Evolutionary conservation across 2,113 vertebrate species (phyloP).

Genomic region (Sylvietta virens): DNA sequence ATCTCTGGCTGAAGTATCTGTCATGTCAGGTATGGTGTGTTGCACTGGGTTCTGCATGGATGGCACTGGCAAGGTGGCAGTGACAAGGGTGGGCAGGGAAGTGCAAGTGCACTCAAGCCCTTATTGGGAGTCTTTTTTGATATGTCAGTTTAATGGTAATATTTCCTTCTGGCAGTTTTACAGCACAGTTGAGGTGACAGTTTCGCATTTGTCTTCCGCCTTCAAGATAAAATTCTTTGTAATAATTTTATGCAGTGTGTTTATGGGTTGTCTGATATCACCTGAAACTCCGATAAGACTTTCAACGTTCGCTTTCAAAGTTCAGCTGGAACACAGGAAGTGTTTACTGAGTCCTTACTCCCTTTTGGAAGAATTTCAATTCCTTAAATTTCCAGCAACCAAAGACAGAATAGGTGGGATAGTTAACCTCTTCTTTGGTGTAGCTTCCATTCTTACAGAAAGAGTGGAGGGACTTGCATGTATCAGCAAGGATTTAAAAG

Average conservation of each 20-base stretch:
- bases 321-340: background rate
- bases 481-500: background rate
- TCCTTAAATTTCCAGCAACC: background rate
- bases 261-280: conserved; percentile 37
- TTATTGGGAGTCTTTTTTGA: background rate
- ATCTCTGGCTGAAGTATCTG: background rate
- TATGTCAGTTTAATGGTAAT: background rate
- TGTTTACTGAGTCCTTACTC: background rate
- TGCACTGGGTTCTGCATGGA: background rate
- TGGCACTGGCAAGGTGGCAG: background rate
- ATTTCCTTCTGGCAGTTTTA: background rate
- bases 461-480: background rate
- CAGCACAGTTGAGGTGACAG: background rate
- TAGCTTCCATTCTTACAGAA: background rate
- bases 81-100: background rate
- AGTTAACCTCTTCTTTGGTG: background rate
- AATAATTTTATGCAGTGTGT: conserved; percentile 24
- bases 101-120: background rate
- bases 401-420: background rate
- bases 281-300: conserved; percentile 46
- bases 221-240: conserved; percentile 15
- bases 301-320: conserved; percentile 7
- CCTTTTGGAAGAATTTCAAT: background rate
- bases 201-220: conserved; percentile 2
- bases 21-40: fast-evolving